Conservation (phyloP, 2,888 invertebrate species). For the Harpagoxenus sublaevis region DNA sequence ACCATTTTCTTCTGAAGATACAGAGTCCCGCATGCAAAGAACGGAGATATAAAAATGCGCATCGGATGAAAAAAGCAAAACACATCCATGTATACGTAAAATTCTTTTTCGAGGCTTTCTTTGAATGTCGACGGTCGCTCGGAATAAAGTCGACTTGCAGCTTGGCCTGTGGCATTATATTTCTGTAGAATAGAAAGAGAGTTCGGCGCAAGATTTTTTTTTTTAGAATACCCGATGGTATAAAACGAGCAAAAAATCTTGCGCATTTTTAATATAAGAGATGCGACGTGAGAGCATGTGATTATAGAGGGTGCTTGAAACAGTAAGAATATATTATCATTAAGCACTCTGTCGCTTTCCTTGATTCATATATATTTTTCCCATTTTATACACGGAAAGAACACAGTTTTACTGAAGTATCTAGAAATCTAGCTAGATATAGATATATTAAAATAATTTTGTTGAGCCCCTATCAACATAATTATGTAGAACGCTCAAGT, state of each 20-base stretch:
- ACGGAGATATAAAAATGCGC: slow-evolving; percentile 59
- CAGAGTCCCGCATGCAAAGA: slow-evolving; percentile 30
- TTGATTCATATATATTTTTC: not conserved
- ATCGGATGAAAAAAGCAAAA: slow-evolving; percentile 51
- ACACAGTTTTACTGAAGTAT: not conserved
- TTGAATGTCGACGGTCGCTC: slow-evolving; percentile 54
- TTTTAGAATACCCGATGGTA: slow-evolving; percentile 1
- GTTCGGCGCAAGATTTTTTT: slow-evolving; percentile 46
- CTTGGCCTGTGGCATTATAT: slow-evolving; percentile 46
- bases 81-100: slow-evolving; percentile 43
- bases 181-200: slow-evolving; percentile 48
- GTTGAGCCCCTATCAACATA: not conserved
- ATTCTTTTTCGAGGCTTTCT: slow-evolving; percentile 61
- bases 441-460: not conserved
- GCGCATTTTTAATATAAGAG: slow-evolving; percentile 26
- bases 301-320: not conserved
- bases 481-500: not conserved
- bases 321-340: not conserved
- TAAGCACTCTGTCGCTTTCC: not conserved
- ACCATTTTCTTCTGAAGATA: slow-evolving; percentile 56
- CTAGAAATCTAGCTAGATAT: not conserved
- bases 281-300: not conserved
- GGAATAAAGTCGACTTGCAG: slow-evolving; percentile 44
- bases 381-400: not conserved
- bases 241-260: slow-evolving; percentile 19